These are phyloP conservation scores for Prinia subflava DNA, from an alignment of 2,113 vertebrate genomes.

Conservation along the genomic window DNA sequence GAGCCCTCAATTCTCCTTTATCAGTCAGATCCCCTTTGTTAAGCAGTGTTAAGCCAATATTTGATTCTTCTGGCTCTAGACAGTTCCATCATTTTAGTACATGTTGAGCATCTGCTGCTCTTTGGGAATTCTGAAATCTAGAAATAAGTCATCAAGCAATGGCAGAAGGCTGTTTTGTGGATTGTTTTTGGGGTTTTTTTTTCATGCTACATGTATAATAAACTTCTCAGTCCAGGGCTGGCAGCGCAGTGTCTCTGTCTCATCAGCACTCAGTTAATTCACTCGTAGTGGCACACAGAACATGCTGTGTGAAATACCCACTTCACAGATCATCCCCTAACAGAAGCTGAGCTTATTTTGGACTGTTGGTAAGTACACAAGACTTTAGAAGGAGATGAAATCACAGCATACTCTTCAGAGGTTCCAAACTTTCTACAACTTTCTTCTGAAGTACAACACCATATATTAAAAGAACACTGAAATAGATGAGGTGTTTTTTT, in stretches of 20 bases:
- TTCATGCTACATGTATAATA: not conserved
- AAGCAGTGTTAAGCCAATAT: not conserved
- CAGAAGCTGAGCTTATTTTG: not conserved
- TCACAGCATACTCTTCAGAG: not conserved
- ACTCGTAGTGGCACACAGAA: not conserved
- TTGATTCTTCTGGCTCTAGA: not conserved
- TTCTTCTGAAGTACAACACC: not conserved
- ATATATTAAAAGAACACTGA: not conserved
- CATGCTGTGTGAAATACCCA: not conserved
- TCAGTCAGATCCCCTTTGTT: not conserved
- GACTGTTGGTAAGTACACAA: not conserved
- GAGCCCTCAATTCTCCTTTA: not conserved
- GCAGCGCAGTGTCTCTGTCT: not conserved
- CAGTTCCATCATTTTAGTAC: not conserved
- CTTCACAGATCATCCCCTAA: not conserved
- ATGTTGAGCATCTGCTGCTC: not conserved
- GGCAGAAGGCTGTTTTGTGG: not conserved
- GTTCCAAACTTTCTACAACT: not conserved
- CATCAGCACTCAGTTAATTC: not conserved
- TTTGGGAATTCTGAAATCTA: not conserved
- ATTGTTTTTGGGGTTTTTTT: fast-evolving
- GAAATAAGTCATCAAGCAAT: not conserved
- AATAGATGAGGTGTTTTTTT: not conserved
- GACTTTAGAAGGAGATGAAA: not conserved
- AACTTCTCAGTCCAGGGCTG: not conserved